A percentile compares a stretch with the other conserved stretches of the same genome.
These are phyloP conservation scores for Ctenopoma multispine DNA, from an alignment of 2,797 vertebrate species.

Conservation along the genomic window DNA sequence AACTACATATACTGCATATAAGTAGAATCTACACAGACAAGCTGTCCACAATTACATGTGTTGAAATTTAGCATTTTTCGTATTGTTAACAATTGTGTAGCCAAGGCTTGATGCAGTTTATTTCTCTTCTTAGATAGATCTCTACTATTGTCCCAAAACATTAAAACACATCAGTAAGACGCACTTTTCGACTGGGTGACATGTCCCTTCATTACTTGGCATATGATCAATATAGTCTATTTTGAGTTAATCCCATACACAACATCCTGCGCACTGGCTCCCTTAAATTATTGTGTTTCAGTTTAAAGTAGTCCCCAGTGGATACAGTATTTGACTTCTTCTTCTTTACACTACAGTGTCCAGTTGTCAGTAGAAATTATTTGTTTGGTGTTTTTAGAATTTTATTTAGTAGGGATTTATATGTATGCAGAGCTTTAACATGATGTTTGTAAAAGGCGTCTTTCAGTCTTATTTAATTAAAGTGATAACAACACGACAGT, in stretches of 20 bases:
- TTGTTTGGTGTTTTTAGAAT: neutral
- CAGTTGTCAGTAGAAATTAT: neutral
- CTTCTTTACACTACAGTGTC: neutral
- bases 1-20: neutral
- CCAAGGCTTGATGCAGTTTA: neutral
- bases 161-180: neutral
- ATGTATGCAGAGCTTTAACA: neutral
- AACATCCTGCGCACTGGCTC: neutral
- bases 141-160: constrained; percentile 3
- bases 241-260: neutral
- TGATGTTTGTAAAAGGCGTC: neutral
- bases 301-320: neutral
- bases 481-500: neutral
- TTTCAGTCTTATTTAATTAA: too few relatives aligned
- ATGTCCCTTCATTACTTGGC: neutral
- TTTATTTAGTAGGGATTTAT: neutral
- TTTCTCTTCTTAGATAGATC: neutral
- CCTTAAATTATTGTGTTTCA: neutral
- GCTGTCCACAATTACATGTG: neutral
- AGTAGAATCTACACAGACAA: neutral
- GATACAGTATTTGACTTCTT: neutral
- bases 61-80: neutral
- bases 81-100: neutral
- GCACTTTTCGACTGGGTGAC: neutral
- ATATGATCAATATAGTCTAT: neutral